phyloP scores from a whole-genome alignment of 2,113 vertebrate genomes.

The Gambusia affinis region DNA sequence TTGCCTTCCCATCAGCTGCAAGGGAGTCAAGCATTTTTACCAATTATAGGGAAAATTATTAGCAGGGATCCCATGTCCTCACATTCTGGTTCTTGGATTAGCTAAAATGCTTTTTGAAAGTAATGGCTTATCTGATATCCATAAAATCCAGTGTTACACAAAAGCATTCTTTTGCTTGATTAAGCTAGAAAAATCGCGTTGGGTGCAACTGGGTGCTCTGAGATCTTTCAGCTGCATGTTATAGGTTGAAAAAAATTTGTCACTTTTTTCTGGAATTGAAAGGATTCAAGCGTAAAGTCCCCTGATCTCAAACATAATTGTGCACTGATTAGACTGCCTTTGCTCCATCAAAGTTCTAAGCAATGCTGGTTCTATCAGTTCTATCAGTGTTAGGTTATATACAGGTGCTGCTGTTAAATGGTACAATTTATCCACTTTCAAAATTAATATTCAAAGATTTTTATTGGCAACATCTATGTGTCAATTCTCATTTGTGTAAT shows the following conservation, averaged over 20 bases:
- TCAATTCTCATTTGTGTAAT: slow-evolving; percentile 48
- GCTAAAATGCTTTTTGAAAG: neutral
- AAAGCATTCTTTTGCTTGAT: neutral
- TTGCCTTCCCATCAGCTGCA: too few relatives aligned
- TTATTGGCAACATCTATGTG: slow-evolving; percentile 26
- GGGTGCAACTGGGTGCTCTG: neutral
- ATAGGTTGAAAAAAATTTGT: neutral
- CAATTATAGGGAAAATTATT: neutral
- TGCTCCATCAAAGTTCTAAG: neutral
- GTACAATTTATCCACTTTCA: neutral
- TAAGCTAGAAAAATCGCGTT: neutral
- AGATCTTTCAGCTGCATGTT: neutral
- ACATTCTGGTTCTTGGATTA: neutral
- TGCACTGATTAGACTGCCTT: neutral
- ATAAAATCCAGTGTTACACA: neutral
- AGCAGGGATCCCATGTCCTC: neutral
- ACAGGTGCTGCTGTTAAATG: neutral
- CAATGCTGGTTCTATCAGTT: neutral
- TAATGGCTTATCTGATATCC: neutral
- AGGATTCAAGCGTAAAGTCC: slow-evolving; percentile 1
- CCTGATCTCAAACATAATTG: slow-evolving; percentile 9
- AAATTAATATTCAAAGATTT: neutral
- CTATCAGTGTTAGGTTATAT: neutral
- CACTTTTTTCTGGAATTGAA: slow-evolving; percentile 4
- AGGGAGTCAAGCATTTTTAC: too few relatives aligned